Base-by-base conservation (phyloP, 2,113 vertebrate genomes). In the Ochotona curzoniae region DNA sequence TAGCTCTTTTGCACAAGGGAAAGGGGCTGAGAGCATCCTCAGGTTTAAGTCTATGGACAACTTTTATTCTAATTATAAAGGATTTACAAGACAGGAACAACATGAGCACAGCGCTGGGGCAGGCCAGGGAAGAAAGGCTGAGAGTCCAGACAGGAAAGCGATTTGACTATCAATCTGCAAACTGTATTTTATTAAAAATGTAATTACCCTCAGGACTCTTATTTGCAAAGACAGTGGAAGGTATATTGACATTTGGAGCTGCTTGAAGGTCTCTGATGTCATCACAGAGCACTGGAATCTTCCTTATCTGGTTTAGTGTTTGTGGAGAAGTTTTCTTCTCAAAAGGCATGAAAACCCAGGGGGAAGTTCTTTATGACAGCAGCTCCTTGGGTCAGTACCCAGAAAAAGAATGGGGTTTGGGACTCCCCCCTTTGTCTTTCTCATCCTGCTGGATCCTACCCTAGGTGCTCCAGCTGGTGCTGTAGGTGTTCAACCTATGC, bases 1-100 rank as follows among this genome's bases (percentile, higher is more conserved):
- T 94, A 94, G 90, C 54, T 96, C 93, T 96, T 96, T 97, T 91
- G 92, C n/a, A 51, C 21, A 81, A 26, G 93, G 82, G 97, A 88
- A 79, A 92, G 87, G 93, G 92, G 95, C 78, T 66, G 90, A 89
- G 94, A 96, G 94, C 60, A 88, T 15, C 30, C 30, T 60, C 54
- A 94, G 93, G 84, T 83, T 57, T 94, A 88, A 96, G 83, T 83
- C 81, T 92, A 82, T 30, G 82, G 95, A 76, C 89, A 96, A 90
- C 78, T 92, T 90, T 93, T 89, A 32, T 86, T 74, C 78, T 96
- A 93, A 82, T 87, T 97, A 73, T 18, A 35, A 88, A 15, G n/a
- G 76, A 96, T 95, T 85, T 91, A 74, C 78, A 90, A 74, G 5
- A 0, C 20, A 75, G 83, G 32, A 78, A 32, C 66, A 87, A 87